A percentile compares a stretch with the other conserved stretches of the same genome.
Conservation (phyloP, 2,888 invertebrate genomes). For the Sympetrum striolatum region DNA sequence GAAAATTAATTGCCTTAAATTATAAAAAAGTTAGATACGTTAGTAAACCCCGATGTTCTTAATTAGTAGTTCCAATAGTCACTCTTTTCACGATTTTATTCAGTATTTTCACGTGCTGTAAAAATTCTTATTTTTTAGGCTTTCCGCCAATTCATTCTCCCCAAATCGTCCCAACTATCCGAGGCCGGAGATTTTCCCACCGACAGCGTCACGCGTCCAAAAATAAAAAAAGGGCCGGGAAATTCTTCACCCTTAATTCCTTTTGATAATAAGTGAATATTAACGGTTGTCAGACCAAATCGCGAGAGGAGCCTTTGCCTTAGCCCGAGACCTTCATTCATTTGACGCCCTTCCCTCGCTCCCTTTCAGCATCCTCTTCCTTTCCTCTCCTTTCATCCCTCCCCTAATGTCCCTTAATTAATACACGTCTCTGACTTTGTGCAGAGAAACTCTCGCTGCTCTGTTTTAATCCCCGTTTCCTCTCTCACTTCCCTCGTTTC, state of each 20-base stretch:
- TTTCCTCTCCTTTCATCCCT: not conserved
- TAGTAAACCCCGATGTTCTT: too few species aligned
- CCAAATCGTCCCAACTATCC: too few species aligned
- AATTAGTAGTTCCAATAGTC: too few species aligned
- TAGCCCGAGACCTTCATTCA: not conserved
- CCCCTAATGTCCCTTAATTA: conserved; percentile 13
- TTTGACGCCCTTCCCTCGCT: not conserved
- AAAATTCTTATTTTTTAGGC: too few species aligned
- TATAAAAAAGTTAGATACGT: too few species aligned
- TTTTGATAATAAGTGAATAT: conserved; percentile 9
- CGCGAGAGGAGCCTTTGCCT: not conserved
- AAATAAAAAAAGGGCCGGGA: not conserved
- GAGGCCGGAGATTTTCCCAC: not conserved
- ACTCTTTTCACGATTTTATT: too few species aligned
- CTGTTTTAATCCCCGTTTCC: conserved; percentile 6
- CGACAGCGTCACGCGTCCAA: not conserved
- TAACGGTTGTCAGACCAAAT: conserved; percentile 3
- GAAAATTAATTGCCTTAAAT: too few species aligned
- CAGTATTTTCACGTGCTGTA: too few species aligned
- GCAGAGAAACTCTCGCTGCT: conserved; percentile 27
- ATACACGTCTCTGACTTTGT: conserved; percentile 14
- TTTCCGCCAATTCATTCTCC: too few species aligned
- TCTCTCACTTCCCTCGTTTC: not conserved
- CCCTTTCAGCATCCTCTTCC: not conserved
- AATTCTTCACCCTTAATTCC: not conserved